Percentiles rank a stretch among this genome's conserved stretches.
Evolutionary conservation across 2,113 vertebrate species (phyloP).

Genomic region (Nesogale talazaci): DNA sequence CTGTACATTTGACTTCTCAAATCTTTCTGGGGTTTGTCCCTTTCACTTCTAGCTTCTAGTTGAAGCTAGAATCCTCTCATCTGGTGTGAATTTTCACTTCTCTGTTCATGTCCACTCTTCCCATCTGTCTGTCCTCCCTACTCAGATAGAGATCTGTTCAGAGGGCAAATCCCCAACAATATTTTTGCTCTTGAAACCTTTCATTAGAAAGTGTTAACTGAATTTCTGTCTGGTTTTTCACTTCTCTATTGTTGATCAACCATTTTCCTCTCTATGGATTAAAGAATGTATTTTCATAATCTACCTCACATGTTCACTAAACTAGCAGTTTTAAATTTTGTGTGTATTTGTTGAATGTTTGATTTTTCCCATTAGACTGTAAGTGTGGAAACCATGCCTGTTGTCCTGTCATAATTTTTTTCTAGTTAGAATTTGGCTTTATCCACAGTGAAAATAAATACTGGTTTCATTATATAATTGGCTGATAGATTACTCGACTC

Average conservation of each 20-base stretch:
- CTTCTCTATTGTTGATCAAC: no score
- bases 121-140: not conserved
- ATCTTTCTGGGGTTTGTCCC: not conserved
- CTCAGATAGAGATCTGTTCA: not conserved
- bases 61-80: not conserved
- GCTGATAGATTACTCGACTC: not conserved
- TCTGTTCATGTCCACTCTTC: not conserved
- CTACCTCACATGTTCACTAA: not conserved
- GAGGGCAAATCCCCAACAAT: not conserved
- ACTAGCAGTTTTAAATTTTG: slow-evolving; percentile 14
- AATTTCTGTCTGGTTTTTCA: not conserved
- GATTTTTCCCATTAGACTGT: not conserved
- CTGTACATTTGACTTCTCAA: not conserved
- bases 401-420: slow-evolving; percentile 45
- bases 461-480: slow-evolving; percentile 59
- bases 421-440: not conserved
- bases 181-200: not conserved
- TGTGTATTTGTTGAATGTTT: slow-evolving; percentile 14
- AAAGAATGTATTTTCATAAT: not conserved
- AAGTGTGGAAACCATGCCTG: slow-evolving; percentile 33
- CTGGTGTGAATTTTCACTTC: not conserved
- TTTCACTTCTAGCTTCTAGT: not conserved
- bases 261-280: not conserved
- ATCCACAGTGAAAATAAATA: slow-evolving; percentile 46
- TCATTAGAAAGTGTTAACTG: not conserved